phyloP scores from a whole-genome alignment of 2,888 invertebrate genomes.

The Hypolimnas misippus region DNA sequence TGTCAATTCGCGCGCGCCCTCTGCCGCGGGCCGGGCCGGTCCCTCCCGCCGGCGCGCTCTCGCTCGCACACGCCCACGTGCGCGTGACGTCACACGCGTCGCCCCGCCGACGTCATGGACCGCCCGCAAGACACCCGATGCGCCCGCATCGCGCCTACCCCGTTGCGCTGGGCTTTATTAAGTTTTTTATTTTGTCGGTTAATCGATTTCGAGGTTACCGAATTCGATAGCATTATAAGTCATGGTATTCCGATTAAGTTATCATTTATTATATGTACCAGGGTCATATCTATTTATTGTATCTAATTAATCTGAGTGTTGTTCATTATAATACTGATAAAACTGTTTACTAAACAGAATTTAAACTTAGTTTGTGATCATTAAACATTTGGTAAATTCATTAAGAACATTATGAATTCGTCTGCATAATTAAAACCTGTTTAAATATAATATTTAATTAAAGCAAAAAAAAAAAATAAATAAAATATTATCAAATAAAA shows the following conservation, averaged over 20 bases:
- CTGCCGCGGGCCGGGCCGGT: conserved; percentile 47
- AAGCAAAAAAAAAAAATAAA: no score
- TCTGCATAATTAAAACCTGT: no score
- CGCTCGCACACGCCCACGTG: conserved; percentile 74
- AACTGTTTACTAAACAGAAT: no score
- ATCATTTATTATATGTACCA: no score
- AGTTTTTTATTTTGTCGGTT: not conserved
- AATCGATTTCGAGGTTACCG: not conserved
- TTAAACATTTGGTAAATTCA: no score
- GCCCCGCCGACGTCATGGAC: conserved; percentile 67
- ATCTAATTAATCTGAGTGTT: not conserved
- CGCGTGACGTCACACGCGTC: conserved; percentile 74
- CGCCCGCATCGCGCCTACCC: conserved; percentile 36
- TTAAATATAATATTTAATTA: no score
- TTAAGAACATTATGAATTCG: no score
- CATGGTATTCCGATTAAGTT: no score
- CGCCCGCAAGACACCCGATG: conserved; percentile 46
- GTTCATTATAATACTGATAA: no score
- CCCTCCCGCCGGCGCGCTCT: conserved; percentile 50
- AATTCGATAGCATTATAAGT: not conserved
- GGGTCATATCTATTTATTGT: no score
- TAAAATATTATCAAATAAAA: no score
- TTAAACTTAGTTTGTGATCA: no score
- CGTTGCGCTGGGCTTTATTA: conserved; percentile 10
- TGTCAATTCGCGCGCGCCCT: conserved; percentile 75